Conservation (phyloP, 1,140 invertebrate species). For the Fopius arisanus region DNA sequence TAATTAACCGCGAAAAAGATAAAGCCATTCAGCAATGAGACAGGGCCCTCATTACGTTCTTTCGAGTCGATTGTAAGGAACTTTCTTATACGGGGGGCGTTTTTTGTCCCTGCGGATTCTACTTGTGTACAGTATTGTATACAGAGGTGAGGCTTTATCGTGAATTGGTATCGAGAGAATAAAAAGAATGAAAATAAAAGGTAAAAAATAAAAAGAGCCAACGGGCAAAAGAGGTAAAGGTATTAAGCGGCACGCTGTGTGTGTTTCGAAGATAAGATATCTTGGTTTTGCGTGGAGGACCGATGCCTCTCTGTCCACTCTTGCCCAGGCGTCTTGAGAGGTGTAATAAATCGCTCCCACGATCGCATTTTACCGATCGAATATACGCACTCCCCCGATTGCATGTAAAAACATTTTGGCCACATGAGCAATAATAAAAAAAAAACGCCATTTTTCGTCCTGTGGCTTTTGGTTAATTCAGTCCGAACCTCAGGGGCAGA, state of each 20-base stretch:
- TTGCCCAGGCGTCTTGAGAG: background rate
- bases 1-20: slow-evolving; percentile 1
- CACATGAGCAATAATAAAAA: background rate
- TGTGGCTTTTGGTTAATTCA: background rate
- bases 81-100: background rate
- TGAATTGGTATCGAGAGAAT: background rate
- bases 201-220: background rate
- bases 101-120: background rate
- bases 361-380: slow-evolving; percentile 11
- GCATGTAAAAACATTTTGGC: background rate
- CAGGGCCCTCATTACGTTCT: background rate
- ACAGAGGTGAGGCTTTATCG: background rate
- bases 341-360: slow-evolving; percentile 13
- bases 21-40: slow-evolving; percentile 9
- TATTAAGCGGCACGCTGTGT: slow-evolving; percentile 8
- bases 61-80: background rate
- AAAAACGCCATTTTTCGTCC: background rate
- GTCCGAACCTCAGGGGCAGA: background rate
- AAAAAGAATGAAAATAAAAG: too few species aligned
- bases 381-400: background rate
- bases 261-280: slow-evolving; percentile 9
- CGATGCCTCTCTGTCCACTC: slow-evolving; percentile 12
- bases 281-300: slow-evolving; percentile 7
- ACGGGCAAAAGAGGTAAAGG: background rate
- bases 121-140: slow-evolving; percentile 4